Evolutionary conservation across 2,113 vertebrate genomes (phyloP).

Genomic region (Ptilonorhynchus violaceus): DNA sequence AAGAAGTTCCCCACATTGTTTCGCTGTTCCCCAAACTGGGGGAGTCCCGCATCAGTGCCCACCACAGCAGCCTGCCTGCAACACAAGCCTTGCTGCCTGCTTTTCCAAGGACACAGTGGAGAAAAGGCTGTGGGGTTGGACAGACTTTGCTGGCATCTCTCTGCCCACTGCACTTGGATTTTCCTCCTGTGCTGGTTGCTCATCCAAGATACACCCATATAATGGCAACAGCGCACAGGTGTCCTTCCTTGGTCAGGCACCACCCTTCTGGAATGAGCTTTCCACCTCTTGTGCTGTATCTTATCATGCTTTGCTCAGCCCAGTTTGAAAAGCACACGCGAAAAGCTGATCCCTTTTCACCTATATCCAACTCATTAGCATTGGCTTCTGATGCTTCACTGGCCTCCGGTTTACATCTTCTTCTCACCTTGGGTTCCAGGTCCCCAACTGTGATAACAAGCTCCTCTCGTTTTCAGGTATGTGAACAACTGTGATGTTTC

Average conservation of each 20-base stretch:
- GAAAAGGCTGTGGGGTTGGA: background rate
- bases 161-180: background rate
- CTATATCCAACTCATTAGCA: background rate
- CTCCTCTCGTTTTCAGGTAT: background rate
- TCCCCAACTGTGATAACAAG: background rate
- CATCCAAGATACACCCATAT: background rate
- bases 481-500: background rate
- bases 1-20: fast-evolving
- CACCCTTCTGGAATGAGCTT: background rate
- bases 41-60: fast-evolving
- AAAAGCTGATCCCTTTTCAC: background rate
- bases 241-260: background rate
- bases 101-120: background rate
- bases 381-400: background rate
- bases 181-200: background rate
- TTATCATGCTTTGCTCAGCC: background rate
- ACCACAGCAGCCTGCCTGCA: background rate
- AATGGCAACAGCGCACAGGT: fast-evolving
- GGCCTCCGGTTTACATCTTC: background rate
- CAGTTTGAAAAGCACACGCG: background rate
- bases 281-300: background rate
- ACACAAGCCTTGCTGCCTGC: no score
- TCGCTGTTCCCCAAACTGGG: background rate
- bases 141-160: background rate
- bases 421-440: background rate